Evolutionary conservation across 1,140 invertebrate species (phyloP), one percentile per base, ranked within the genome.

Genomic region (Brachionus rotundiformis): DNA sequence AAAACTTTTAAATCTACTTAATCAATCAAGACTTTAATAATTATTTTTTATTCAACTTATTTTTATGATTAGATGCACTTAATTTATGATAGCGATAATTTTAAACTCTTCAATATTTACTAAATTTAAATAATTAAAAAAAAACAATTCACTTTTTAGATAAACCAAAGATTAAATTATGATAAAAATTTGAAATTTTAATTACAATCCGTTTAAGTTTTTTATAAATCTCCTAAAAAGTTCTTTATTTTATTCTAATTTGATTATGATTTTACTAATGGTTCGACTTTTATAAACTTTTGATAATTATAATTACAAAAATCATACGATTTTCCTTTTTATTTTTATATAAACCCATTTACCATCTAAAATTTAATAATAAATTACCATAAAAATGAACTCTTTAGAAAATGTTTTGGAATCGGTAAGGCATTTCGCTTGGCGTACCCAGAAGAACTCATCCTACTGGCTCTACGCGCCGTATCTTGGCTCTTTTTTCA

Each of bases 401-500:
- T 10, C n/a, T 73, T 25, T 73, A 25, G 36, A 73, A 3, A 73
- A 73, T 41, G 68, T 73, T 16, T 41, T 41, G 2, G 16, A 73
- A 41, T 41, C 36, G 10, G 68, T 39, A 0, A 73, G 41, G 39
- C 33, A 44, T 23, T 73, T 7, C 23, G 68, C 31, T 59, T 79
- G 75, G 75, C 1, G n/a, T 6, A 54, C 75, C 1, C 75, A 79
- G 39, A 79, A 79, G 16, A 44, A 79, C 16, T 79, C 75, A 31
- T 19, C 41, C 19, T 79, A 79, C n/a, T 79, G 75, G 75, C 27
- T 59, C 6, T 79, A 59, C 31, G 27, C 75, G 11, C 75, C 75
- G 2, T 79, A 79, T 54, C 29, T 79, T 4, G 75, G 75, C 27
- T 33, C 41, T 1, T 79, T 79, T 59, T 79, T 79, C 27, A 79